Base-by-base conservation (phyloP, 2,113 vertebrate species). In the Copsychus sechellarum region DNA sequence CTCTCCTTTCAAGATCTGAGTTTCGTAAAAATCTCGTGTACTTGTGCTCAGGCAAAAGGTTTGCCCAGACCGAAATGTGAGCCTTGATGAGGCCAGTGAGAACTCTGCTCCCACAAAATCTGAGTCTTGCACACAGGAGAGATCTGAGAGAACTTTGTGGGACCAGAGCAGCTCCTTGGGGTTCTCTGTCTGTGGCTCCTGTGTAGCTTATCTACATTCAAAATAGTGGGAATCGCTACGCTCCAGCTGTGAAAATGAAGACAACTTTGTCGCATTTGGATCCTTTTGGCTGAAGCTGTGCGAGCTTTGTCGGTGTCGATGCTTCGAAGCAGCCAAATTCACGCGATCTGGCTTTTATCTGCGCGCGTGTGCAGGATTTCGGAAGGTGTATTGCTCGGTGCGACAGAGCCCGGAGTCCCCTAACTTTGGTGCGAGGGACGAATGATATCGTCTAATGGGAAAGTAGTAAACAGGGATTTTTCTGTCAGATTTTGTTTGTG, bases 381-480 rank as follows among this genome's bases (percentile, higher is more conserved):
- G 7, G 61, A 21, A 21, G 40, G 18, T 17, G 40, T 0, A 0
- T 5, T 11, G 3, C 11, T 29, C 8, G 2, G 42, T 3, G 81
- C 17, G 1, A 5, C 71, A 5, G 79, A 85, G 51, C 67, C 26
- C 19, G 0, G 5, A 23, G 42, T 6, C 17, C 31, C 57, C 43
- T 6, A 5, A 17, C 53, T 77, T 38, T 2, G n/a, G 24, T 31
- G n/a, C 3, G 8, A 47, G 79, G 29, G 51, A 28, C 40, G 25
- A 92, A 31, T 1, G 56, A 18, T 61, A 34, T 28, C 34, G 54
- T 28, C 47, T 29, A 17, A 65, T 1, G 21, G 29, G 40, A 42
- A 54, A 94, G 42, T 0, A 14, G 45, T 23, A 66, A 87, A 54
- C 0, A 2, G 23, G 31, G 29, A 2, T 42, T 87, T 72, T 76